These are phyloP conservation scores for Strongylocentrotus purpuratus DNA, from an alignment of 35 echinoderm and acorn worm genomes.

Conservation along the genomic window DNA sequence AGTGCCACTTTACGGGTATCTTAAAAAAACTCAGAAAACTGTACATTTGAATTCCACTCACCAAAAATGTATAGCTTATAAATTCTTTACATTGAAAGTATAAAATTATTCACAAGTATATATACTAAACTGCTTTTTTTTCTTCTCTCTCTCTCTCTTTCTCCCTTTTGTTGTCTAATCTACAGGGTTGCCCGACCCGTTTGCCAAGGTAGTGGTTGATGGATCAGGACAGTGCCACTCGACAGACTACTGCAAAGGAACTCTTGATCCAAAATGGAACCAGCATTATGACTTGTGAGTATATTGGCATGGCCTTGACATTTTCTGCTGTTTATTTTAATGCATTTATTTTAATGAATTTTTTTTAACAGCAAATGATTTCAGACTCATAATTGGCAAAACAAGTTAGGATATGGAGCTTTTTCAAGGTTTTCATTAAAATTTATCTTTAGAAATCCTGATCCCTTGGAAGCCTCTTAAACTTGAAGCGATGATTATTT, in stretches of 20 bases:
- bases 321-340: neutral
- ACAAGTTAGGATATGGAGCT: too few relatives aligned
- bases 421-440: too few relatives aligned
- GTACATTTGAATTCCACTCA: too few relatives aligned
- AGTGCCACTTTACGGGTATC: too few relatives aligned
- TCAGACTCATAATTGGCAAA: too few relatives aligned
- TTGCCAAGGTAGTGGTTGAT: constrained; percentile 97
- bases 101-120: neutral
- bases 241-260: constrained; percentile 93
- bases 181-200: constrained; percentile 94
- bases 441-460: too few relatives aligned
- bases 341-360: neutral
- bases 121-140: neutral
- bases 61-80: neutral
- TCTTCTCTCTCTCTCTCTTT: neutral
- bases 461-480: too few relatives aligned
- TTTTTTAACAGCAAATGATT: neutral
- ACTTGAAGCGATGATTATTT: too few relatives aligned
- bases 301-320: neutral
- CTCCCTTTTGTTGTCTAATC: constrained; percentile 19
- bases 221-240: constrained; percentile 97
- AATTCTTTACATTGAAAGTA: neutral
- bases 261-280: constrained; percentile 98
- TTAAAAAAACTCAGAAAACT: too few relatives aligned
- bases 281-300: constrained; percentile 99